Evolutionary conservation across 2,888 invertebrate genomes (phyloP).

Genomic region (Coleophora flavipennella): DNA sequence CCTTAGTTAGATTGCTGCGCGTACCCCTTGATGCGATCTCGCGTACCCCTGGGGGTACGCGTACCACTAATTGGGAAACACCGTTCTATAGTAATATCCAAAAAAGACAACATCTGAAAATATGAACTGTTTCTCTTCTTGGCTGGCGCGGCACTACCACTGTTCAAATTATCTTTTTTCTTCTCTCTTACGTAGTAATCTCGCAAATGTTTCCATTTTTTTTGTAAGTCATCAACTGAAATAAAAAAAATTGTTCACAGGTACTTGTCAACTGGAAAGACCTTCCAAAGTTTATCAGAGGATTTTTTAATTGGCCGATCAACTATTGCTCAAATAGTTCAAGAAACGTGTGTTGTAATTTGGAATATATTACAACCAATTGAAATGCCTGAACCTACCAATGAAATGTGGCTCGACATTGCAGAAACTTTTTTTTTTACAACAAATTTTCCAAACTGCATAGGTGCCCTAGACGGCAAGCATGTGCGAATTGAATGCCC

Average conservation of each 20-base stretch:
- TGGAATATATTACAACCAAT: constrained; percentile 10
- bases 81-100: too few relatives aligned
- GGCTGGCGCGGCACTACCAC: too few relatives aligned
- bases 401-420: constrained; percentile 18
- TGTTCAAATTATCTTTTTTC: constrained; percentile 3
- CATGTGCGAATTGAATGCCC: constrained; percentile 18
- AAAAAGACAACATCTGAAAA: too few relatives aligned
- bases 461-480: too few relatives aligned
- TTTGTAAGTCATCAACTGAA: too few relatives aligned
- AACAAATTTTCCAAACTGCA: constrained; percentile 20
- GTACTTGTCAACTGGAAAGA: constrained; percentile 9
- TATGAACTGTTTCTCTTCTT: too few relatives aligned
- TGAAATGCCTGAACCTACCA: constrained; percentile 15
- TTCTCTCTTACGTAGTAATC: constrained; percentile 6
- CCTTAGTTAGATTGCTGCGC: too few relatives aligned
- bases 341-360: constrained; percentile 9
- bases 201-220: constrained; percentile 7
- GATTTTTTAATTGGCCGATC: constrained; percentile 9
- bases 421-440: constrained; percentile 12
- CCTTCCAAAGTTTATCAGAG: constrained; percentile 8
- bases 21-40: too few relatives aligned
- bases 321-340: constrained; percentile 9
- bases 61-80: too few relatives aligned
- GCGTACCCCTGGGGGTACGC: too few relatives aligned
- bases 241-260: constrained; percentile 6